phyloP scores from a whole-genome alignment of 2,888 invertebrate species.

The Scaptomyza parva region DNA sequence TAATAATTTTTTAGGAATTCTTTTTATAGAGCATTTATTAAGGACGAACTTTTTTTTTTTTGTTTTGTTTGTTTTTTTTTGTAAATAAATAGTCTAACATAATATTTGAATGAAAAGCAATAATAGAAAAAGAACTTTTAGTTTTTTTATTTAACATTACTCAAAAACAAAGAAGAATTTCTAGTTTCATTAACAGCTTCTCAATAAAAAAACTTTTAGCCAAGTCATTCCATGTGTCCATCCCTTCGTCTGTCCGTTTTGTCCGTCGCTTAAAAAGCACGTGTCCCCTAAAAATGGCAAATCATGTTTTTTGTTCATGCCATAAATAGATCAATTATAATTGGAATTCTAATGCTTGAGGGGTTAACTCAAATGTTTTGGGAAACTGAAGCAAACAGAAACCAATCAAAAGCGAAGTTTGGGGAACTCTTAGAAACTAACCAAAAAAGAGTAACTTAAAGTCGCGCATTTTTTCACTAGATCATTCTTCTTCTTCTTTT shows the following conservation, averaged over 20 bases:
- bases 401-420: background rate
- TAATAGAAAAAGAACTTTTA: too few relatives aligned
- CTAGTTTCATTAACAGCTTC: background rate
- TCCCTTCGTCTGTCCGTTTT: background rate
- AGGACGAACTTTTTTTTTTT: too few relatives aligned
- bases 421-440: background rate
- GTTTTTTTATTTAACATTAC: too few relatives aligned
- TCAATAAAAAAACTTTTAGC: background rate
- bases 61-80: too few relatives aligned
- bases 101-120: too few relatives aligned
- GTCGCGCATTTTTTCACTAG: background rate
- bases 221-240: background rate
- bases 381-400: too few relatives aligned
- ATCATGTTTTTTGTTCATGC: background rate
- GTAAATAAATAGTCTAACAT: too few relatives aligned
- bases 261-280: background rate
- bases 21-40: too few relatives aligned
- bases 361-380: background rate
- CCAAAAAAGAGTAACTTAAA: background rate
- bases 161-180: background rate
- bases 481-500: too few relatives aligned
- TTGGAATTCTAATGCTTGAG: background rate
- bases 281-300: slow-evolving; percentile 14
- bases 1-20: too few relatives aligned
- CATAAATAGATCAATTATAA: background rate